Percentiles rank a stretch among this genome's conserved stretches.
phyloP scores from a whole-genome alignment of 2,888 invertebrate species.

The Aricia artaxerxes region DNA sequence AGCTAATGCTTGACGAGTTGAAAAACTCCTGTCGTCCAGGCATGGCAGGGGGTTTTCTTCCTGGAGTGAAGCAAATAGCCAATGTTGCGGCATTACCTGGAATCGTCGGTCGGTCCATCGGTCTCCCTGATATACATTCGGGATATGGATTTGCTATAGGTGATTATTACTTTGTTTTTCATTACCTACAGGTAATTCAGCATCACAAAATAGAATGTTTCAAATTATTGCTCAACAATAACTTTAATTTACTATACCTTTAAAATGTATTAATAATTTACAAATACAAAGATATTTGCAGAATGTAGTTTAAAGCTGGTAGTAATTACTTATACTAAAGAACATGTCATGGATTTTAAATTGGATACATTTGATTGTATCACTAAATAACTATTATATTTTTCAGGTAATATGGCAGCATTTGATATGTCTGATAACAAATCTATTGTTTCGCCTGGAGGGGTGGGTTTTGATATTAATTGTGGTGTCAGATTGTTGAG shows the following conservation, averaged over 20 bases:
- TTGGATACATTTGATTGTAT: too few relatives aligned
- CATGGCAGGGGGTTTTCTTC: conserved; percentile 96
- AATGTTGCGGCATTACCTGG: conserved; percentile 99
- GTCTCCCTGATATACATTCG: conserved; percentile 97
- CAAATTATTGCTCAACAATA: neutral
- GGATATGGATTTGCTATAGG: conserved; percentile 99
- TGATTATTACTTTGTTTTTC: conserved; percentile 50
- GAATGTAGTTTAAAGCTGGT: too few relatives aligned
- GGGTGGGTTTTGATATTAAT: conserved; percentile 99
- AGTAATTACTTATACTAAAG: too few relatives aligned
- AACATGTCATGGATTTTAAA: neutral
- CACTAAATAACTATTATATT: conserved; percentile 39
- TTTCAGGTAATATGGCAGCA: conserved; percentile 97
- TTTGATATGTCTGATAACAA: conserved; percentile 96
- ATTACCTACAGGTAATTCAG: neutral
- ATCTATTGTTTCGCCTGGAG: conserved; percentile 98
- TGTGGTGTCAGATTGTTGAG: conserved; percentile 97
- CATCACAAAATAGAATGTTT: neutral
- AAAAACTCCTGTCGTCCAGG: conserved; percentile 94
- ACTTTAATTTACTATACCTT: neutral
- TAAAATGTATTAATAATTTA: conserved; percentile 15
- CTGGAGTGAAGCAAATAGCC: conserved; percentile 99
- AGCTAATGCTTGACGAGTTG: conserved; percentile 98
- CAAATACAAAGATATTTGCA: neutral
- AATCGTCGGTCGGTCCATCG: conserved; percentile 95